Conservation (phyloP, 2,113 vertebrate species). For the Melanostigma gelatinosum region DNA sequence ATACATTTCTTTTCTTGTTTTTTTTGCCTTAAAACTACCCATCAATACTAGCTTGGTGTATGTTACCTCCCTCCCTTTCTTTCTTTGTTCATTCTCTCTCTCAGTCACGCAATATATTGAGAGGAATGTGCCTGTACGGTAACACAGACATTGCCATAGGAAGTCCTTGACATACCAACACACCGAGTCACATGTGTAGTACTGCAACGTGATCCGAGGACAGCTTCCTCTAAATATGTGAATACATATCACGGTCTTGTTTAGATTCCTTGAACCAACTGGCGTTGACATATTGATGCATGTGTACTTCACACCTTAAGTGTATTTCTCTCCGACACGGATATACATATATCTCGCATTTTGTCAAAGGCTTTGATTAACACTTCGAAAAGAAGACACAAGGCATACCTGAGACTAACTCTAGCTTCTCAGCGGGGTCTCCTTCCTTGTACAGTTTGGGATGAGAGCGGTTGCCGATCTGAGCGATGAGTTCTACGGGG, state of each 20-base stretch:
- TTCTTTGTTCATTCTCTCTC: not conserved
- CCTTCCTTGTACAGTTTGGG: conserved; percentile 96
- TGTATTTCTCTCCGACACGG: not conserved
- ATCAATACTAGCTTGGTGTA: not conserved
- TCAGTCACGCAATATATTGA: conserved; percentile 1
- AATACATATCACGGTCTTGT: conserved; percentile 19
- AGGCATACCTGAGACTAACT: conserved; percentile 91
- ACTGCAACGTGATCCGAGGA: conserved; percentile 32
- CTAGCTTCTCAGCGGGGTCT: conserved; percentile 94
- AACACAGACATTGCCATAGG: conserved; percentile 14
- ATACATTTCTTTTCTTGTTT: not conserved
- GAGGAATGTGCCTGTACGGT: not conserved
- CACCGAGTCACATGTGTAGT: conserved; percentile 47
- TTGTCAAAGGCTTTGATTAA: not conserved
- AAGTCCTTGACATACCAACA: conserved; percentile 57
- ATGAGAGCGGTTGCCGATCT: conserved; percentile 96
- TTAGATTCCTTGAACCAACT: too few relatives aligned
- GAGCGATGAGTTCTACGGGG: conserved; percentile 92
- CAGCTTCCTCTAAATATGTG: conserved; percentile 27
- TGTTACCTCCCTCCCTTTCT: not conserved
- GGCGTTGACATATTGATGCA: not conserved
- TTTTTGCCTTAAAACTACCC: not conserved
- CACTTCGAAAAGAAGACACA: not conserved
- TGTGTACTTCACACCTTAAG: not conserved
- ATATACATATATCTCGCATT: not conserved